These are phyloP conservation scores for Spatula versicolor DNA, from an alignment of 2,797 vertebrate genomes.

Conservation along the genomic window DNA sequence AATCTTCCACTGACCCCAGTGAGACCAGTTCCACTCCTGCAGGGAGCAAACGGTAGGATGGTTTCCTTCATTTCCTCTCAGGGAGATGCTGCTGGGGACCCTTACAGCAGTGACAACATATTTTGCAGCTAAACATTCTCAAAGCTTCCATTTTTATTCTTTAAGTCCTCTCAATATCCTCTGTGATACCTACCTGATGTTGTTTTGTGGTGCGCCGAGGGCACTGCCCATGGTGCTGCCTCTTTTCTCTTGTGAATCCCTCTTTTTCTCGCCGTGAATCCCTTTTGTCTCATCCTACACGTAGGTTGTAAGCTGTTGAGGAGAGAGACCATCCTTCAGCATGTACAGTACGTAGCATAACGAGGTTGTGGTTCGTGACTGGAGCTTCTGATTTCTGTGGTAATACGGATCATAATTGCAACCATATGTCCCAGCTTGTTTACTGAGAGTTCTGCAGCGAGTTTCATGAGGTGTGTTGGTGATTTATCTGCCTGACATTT, in stretches of 20 bases:
- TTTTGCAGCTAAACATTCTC: background rate
- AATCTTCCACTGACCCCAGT: background rate
- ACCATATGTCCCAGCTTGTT: constrained; percentile 41
- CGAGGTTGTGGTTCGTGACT: background rate
- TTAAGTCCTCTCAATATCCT: background rate
- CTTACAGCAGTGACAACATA: background rate
- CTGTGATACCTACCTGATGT: background rate
- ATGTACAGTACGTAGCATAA: background rate
- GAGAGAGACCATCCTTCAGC: background rate
- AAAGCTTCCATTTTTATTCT: background rate
- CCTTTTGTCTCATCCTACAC: accelerated
- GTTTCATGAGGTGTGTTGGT: constrained; percentile 46
- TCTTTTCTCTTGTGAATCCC: background rate
- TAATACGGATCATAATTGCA: constrained; percentile 31
- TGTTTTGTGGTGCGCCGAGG: background rate
- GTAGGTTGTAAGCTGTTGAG: background rate
- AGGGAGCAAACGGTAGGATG: accelerated
- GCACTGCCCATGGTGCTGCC: background rate
- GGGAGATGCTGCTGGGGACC: background rate
- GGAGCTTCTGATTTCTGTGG: constrained; percentile 47
- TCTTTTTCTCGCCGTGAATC: background rate
- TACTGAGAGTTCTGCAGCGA: background rate
- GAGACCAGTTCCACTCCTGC: too few species aligned
- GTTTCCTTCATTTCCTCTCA: background rate
- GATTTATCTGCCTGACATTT: constrained; percentile 62